phyloP scores from a whole-genome alignment of 1,140 invertebrate genomes.

The Listronotus oregonensis region DNA sequence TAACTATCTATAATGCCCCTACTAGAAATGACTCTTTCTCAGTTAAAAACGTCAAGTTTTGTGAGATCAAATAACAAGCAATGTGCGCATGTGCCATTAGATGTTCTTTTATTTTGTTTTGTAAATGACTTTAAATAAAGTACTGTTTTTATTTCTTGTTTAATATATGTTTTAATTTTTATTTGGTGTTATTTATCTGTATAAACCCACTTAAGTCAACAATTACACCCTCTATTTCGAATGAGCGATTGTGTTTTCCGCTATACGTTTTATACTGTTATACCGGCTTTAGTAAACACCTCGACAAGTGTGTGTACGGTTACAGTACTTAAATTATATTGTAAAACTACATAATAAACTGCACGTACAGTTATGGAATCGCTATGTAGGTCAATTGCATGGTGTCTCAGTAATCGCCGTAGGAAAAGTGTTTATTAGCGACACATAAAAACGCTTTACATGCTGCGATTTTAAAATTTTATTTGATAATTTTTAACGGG shows the following conservation, averaged over 20 bases:
- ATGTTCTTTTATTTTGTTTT: too few relatives aligned
- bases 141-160: too few relatives aligned
- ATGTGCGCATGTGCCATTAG: too few relatives aligned
- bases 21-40: too few relatives aligned
- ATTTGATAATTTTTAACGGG: conserved; percentile 7
- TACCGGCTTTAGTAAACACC: not conserved
- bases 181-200: too few relatives aligned
- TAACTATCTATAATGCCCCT: too few relatives aligned
- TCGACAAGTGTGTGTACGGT: conserved; percentile 17
- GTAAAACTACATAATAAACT: conserved; percentile 19
- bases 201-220: too few relatives aligned
- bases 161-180: too few relatives aligned
- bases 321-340: conserved; percentile 27
- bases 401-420: conserved; percentile 16
- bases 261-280: conserved; percentile 1
- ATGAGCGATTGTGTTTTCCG: not conserved
- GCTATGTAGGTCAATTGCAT: conserved; percentile 28
- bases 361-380: conserved; percentile 24
- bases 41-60: too few relatives aligned
- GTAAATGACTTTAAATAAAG: too few relatives aligned
- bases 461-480: not conserved
- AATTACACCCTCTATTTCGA: too few relatives aligned
- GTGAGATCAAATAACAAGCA: too few relatives aligned
- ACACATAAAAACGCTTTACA: conserved; percentile 5
- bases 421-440: conserved; percentile 3